Conservation (phyloP, 2,113 vertebrate genomes). For the Stigmatopora nigra region DNA sequence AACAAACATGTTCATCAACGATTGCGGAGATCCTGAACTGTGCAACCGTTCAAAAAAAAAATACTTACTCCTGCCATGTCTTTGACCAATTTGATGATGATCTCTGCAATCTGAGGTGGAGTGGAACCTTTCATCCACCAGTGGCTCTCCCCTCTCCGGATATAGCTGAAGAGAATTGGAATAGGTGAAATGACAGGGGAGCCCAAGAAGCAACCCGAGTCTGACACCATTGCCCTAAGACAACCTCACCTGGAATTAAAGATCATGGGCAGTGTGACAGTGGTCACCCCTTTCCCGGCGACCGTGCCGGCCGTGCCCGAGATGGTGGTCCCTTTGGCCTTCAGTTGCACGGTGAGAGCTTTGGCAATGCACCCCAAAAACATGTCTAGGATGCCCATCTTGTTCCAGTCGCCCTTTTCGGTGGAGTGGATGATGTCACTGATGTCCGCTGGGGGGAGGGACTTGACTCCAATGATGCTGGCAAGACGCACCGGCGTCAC, state of each 20-base stretch:
- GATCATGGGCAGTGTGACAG: constrained; percentile 95
- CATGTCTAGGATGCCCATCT: constrained; percentile 95
- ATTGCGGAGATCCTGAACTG: not conserved
- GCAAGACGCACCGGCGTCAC: constrained; percentile 91
- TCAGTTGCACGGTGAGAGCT: constrained; percentile 96
- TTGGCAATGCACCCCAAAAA: constrained; percentile 98
- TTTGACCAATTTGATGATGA: constrained; percentile 97
- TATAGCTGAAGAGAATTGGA: constrained; percentile 73
- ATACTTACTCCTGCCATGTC: constrained; percentile 96
- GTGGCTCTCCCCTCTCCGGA: constrained; percentile 93
- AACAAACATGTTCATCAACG: not conserved
- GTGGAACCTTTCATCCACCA: constrained; percentile 99
- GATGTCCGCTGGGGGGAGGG: constrained; percentile 94
- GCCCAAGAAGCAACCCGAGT: not conserved
- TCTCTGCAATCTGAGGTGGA: constrained; percentile 95
- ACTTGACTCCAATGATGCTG: constrained; percentile 95
- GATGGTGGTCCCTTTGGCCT: constrained; percentile 96
- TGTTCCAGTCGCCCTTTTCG: constrained; percentile 97
- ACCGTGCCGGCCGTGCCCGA: constrained; percentile 85
- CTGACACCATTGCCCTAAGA: too few species aligned
- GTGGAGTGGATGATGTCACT: constrained; percentile 99
- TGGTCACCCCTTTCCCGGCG: constrained; percentile 96
- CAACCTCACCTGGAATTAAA: constrained; percentile 90
- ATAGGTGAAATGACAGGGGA: not conserved
- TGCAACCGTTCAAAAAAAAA: not conserved